Conservation (phyloP, 2,797 vertebrate genomes). For the Rhabdomys pumilio region DNA sequence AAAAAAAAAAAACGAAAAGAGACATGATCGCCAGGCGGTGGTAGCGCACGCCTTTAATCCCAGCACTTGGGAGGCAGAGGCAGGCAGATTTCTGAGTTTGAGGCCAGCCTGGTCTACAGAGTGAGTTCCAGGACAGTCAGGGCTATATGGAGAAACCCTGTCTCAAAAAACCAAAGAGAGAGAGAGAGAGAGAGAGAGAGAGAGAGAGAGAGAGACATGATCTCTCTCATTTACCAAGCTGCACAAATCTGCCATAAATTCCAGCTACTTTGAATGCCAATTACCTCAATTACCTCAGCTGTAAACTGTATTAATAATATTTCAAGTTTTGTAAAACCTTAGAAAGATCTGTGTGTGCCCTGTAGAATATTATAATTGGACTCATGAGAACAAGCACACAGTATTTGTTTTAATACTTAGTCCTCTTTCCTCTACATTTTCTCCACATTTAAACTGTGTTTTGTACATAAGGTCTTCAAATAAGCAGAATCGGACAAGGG, state of each 20-base stretch:
- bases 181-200: too few species aligned
- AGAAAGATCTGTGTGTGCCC: not conserved
- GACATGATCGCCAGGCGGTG: not conserved
- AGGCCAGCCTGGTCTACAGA: too few species aligned
- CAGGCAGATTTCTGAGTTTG: too few species aligned
- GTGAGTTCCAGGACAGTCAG: too few species aligned
- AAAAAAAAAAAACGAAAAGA: not conserved
- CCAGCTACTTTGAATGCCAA: not conserved
- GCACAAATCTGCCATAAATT: not conserved
- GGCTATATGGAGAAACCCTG: too few species aligned
- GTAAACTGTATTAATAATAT: not conserved
- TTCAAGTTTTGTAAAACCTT: not conserved
- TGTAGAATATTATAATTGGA: not conserved
- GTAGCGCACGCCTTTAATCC: too few species aligned
- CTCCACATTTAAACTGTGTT: not conserved
- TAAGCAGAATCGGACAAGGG: not conserved
- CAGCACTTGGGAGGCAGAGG: too few species aligned
- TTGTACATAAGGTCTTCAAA: not conserved
- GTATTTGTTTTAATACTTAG: not conserved
- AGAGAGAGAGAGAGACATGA: not conserved
- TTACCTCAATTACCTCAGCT: not conserved
- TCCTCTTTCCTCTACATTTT: not conserved
- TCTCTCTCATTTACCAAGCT: not conserved
- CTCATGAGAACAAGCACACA: not conserved
- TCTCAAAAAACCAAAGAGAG: too few species aligned